These are phyloP conservation scores for Catagonus wagneri DNA, from an alignment of 2,113 vertebrate genomes.

Conservation along the genomic window DNA sequence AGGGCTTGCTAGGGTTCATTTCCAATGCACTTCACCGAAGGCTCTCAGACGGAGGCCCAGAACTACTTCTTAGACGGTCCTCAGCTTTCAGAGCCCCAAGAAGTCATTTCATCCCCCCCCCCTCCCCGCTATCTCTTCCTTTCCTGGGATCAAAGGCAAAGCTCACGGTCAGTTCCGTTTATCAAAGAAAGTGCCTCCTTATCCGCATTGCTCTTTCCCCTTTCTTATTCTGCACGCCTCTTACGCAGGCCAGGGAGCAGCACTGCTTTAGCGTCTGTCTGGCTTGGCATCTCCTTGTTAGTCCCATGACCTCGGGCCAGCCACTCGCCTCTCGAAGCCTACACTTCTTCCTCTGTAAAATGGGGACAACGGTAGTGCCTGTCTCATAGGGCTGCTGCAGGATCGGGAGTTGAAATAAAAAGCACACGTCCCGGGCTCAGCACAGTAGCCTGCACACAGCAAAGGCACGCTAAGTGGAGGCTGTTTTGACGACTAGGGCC, in stretches of 20 bases:
- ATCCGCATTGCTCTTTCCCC: background rate
- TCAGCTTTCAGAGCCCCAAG: background rate
- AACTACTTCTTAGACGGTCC: background rate
- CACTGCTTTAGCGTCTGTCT: background rate
- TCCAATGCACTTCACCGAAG: background rate
- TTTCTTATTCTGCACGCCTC: background rate
- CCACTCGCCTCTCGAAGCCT: background rate
- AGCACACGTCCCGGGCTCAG: background rate
- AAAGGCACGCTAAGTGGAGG: background rate
- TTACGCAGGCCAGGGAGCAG: background rate
- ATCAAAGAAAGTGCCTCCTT: background rate
- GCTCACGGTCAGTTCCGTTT: background rate
- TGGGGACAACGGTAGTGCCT: background rate
- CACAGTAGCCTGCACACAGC: background rate
- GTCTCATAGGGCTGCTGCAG: background rate
- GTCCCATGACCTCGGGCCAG: background rate
- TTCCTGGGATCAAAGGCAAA: background rate
- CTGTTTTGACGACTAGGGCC: background rate
- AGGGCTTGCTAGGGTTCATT: background rate
- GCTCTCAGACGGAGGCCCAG: background rate
- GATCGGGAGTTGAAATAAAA: background rate
- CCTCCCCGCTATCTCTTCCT: background rate
- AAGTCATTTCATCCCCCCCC: background rate
- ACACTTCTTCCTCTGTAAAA: background rate
- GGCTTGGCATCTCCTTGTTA: background rate